A percentile compares a stretch with the other conserved stretches of the same genome.
Evolutionary conservation across 2,888 invertebrate genomes (phyloP).

Genomic region (Luperina testacea): DNA sequence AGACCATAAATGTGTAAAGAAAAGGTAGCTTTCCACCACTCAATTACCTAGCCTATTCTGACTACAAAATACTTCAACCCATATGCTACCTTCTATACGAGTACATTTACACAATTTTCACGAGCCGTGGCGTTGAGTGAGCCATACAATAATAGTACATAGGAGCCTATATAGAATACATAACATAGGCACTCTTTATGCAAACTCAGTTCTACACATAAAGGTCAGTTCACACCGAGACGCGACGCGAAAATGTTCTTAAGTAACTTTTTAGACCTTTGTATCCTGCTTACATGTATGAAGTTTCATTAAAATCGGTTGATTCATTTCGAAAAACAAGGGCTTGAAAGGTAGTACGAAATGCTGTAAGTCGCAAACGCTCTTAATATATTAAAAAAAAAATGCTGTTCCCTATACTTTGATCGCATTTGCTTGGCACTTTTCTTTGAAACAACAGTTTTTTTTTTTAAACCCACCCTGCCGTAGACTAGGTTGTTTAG

Average conservation of each 20-base stretch:
- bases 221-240: neutral
- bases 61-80: slow-evolving; percentile 26
- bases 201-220: slow-evolving; percentile 25
- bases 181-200: slow-evolving; percentile 41
- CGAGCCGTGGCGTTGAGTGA: slow-evolving; percentile 49
- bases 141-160: slow-evolving; percentile 43
- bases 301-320: too few species aligned
- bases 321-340: too few species aligned
- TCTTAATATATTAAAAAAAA: too few species aligned
- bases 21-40: neutral
- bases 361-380: too few species aligned
- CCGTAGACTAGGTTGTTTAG: neutral
- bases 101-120: slow-evolving; percentile 59
- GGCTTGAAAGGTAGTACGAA: too few species aligned
- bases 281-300: too few species aligned
- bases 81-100: slow-evolving; percentile 22
- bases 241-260: neutral
- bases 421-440: neutral
- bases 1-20: neutral
- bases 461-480: too few species aligned
- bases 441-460: neutral
- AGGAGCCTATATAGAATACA: neutral
- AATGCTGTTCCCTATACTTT: too few species aligned
- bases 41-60: slow-evolving; percentile 16
- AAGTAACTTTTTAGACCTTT: too few species aligned